Evolutionary conservation across 2,888 invertebrate genomes (phyloP).

Genomic region (Bruchidius siliquastri): DNA sequence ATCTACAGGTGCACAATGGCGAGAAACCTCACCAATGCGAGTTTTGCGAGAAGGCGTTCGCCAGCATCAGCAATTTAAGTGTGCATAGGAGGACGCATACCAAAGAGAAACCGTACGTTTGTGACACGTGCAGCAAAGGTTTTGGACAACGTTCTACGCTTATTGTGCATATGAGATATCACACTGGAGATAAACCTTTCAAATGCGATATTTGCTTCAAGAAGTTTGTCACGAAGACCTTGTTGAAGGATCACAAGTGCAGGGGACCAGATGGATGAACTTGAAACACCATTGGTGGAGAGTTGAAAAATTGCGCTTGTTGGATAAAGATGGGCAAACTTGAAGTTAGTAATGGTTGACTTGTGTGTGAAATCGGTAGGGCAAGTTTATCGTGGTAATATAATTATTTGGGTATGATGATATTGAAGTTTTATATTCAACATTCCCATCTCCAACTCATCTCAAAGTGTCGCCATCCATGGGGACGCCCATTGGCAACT

Average conservation of each 20-base stretch:
- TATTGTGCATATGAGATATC: conserved; percentile 22
- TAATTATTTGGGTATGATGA: too few species aligned
- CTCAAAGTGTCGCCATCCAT: too few species aligned
- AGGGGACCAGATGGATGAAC: neutral
- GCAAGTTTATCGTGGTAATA: too few species aligned
- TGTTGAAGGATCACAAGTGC: conserved; percentile 42
- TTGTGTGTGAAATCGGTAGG: too few species aligned
- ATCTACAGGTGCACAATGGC: conserved; percentile 50
- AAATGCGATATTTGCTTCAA: conserved; percentile 38
- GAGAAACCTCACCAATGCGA: conserved; percentile 53
- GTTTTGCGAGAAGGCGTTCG: conserved; percentile 53
- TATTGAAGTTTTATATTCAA: too few species aligned
- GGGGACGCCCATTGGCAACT: too few species aligned
- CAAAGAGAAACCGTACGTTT: conserved; percentile 52
- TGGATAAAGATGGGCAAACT: too few species aligned
- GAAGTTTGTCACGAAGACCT: conserved; percentile 43
- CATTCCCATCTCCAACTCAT: too few species aligned
- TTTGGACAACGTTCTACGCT: conserved; percentile 24
- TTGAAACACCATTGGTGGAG: neutral
- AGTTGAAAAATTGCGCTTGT: too few species aligned
- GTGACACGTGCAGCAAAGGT: conserved; percentile 30
- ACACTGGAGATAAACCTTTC: conserved; percentile 23
- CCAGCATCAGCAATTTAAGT: conserved; percentile 49
- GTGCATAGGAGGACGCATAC: conserved; percentile 53
- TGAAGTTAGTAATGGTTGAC: too few species aligned